These are phyloP conservation scores for Benthosema pterotum DNA, from an alignment of 2,797 vertebrate genomes.

Conservation along the genomic window DNA sequence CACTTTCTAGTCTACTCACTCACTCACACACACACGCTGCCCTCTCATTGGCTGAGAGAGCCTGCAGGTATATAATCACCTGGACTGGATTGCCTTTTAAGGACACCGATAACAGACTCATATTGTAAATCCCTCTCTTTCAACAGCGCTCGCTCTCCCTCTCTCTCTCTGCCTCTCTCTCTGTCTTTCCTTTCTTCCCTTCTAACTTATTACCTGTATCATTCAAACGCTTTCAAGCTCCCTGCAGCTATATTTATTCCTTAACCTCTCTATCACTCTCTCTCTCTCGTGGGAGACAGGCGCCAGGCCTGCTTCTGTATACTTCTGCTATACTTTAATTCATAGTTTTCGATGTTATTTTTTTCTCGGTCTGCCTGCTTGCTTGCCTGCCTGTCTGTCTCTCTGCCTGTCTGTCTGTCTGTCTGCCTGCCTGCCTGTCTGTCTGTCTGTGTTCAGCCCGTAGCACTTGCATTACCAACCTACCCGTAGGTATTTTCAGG, in stretches of 20 bases:
- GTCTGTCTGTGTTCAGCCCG: no score
- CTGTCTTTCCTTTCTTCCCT: neutral
- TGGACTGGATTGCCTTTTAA: constrained; percentile 66
- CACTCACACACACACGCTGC: neutral
- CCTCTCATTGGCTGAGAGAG: constrained; percentile 48
- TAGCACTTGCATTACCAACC: no score
- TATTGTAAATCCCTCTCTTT: constrained; percentile 25
- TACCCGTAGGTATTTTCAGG: no score
- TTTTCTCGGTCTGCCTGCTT: no score
- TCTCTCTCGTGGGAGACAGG: neutral
- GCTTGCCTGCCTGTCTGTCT: no score
- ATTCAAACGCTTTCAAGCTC: neutral
- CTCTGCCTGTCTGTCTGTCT: no score
- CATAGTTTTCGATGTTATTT: no score
- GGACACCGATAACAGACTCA: constrained; percentile 47
- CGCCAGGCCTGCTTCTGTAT: no score
- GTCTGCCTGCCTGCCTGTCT: no score
- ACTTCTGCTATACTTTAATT: no score
- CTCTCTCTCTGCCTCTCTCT: neutral
- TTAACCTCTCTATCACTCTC: neutral
- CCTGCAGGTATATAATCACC: constrained; percentile 50
- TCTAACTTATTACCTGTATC: neutral
- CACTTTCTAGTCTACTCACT: no score
- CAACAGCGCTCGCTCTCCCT: constrained; percentile 3
- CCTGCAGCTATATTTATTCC: neutral